Percentiles rank a stretch among this genome's conserved stretches.
Conservation (phyloP, 92 coral and sea anemone species). For the Porites rus region DNA sequence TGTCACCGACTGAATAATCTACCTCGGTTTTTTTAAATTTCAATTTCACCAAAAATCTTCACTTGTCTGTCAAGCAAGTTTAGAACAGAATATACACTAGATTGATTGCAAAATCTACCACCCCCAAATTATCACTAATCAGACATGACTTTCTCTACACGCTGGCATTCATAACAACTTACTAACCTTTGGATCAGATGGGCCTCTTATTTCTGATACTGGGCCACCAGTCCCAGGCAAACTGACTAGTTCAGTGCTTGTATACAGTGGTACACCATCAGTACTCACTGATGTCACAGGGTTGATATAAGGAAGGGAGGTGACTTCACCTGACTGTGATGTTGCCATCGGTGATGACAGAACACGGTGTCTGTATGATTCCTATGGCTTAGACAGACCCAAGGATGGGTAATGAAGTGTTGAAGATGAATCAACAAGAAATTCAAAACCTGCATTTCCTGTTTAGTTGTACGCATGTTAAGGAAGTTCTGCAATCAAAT, state of each 20-base stretch:
- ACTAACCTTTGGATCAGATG: no score
- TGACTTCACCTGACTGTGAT: conserved; percentile 30
- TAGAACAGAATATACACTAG: no score
- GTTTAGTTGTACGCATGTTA: conserved; percentile 15
- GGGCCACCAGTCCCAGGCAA: no score
- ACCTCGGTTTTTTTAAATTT: no score
- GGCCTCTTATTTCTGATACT: no score
- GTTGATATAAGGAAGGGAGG: conserved; percentile 84
- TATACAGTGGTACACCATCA: conserved; percentile 55
- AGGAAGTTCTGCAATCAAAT: conserved; percentile 12
- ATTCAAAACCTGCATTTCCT: conserved; percentile 87
- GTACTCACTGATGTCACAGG: conserved; percentile 48
- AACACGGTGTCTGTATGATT: conserved; percentile 47
- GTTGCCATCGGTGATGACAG: conserved; percentile 32
- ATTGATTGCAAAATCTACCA: no score
- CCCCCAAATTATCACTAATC: no score
- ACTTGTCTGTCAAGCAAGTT: no score
- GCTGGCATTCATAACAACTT: no score
- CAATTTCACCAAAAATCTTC: no score
- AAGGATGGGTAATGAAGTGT: conserved; percentile 66
- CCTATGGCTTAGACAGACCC: conserved; percentile 62
- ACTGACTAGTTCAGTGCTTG: conserved; percentile 9
- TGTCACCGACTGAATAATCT: no score
- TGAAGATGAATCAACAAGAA: conserved; percentile 68
- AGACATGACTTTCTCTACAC: no score